Evolutionary conservation across 2,888 invertebrate genomes (phyloP).

Genomic region (Drosophila niveifrons): DNA sequence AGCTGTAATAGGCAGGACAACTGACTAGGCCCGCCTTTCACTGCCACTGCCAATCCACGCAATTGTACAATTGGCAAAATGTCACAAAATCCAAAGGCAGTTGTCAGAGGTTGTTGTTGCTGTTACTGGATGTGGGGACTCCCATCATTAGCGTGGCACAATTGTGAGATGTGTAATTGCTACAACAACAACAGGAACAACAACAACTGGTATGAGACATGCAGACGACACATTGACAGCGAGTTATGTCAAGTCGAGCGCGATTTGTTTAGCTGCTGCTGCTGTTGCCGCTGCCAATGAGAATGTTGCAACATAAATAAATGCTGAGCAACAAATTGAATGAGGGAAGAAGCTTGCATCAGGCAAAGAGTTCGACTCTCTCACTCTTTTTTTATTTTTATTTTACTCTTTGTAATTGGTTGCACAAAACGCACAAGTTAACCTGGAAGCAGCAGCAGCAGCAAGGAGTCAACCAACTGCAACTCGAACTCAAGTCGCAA

Average conservation of each 20-base stretch:
- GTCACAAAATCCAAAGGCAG: conserved; percentile 79
- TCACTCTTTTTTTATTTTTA: conserved; percentile 14
- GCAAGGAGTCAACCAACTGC: conserved; percentile 1
- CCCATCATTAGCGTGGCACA: conserved; percentile 82
- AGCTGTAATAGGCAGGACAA: conserved; percentile 46
- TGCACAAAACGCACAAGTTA: conserved; percentile 76
- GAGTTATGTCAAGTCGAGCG: conserved; percentile 79
- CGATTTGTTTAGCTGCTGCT: conserved; percentile 72
- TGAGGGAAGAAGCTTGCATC: conserved; percentile 50
- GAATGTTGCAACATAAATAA: conserved; percentile 74
- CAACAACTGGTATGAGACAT: conserved; percentile 72
- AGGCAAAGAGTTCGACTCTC: conserved; percentile 13
- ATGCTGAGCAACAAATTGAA: conserved; percentile 74
- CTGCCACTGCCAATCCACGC: conserved; percentile 71
- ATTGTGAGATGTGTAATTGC: conserved; percentile 81
- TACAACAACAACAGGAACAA: conserved; percentile 65
- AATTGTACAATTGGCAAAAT: conserved; percentile 80
- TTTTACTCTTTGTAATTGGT: conserved; percentile 73
- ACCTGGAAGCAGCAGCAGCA: conserved; percentile 19
- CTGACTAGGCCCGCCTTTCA: conserved; percentile 75
- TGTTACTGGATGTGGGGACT: conserved; percentile 61
- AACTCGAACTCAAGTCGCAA: too few relatives aligned
- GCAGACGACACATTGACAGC: conserved; percentile 81
- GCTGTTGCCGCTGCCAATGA: conserved; percentile 65
- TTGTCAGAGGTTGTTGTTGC: conserved; percentile 68